phyloP scores from a whole-genome alignment of 2,797 vertebrate species.

The Scarus forsteni region DNA sequence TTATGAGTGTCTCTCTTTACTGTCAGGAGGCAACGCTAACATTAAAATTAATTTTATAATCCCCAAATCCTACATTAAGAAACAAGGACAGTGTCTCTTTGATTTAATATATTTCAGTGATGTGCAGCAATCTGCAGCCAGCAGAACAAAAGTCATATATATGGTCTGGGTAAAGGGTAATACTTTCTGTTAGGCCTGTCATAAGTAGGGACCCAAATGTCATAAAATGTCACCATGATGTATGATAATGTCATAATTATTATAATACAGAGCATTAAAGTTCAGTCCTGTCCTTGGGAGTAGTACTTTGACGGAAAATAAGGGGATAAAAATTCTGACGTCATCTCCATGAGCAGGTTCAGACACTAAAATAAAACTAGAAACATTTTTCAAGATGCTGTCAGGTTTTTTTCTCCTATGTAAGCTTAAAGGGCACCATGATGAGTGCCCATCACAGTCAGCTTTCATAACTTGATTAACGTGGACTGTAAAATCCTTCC shows the following conservation, averaged over 20 bases:
- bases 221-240: slow-evolving; percentile 3
- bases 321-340: neutral
- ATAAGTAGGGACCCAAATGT: slow-evolving; percentile 1
- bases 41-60: too few relatives aligned
- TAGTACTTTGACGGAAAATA: neutral
- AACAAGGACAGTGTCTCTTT: neutral
- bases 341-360: neutral
- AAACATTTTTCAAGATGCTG: neutral
- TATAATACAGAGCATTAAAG: neutral
- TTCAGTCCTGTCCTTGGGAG: slow-evolving; percentile 1
- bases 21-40: too few relatives aligned
- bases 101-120: neutral
- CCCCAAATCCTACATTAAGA: neutral
- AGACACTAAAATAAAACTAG: neutral
- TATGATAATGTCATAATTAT: neutral
- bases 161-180: slow-evolving; percentile 9
- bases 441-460: too few relatives aligned
- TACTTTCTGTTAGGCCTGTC: slow-evolving; percentile 1
- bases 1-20: too few relatives aligned
- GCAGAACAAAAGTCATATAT: neutral
- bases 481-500: too few relatives aligned
- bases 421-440: too few relatives aligned
- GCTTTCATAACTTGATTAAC: too few relatives aligned
- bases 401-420: neutral
- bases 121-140: neutral